phyloP scores from a whole-genome alignment of 2,888 invertebrate species.

The Kryphioiulus occultus region DNA sequence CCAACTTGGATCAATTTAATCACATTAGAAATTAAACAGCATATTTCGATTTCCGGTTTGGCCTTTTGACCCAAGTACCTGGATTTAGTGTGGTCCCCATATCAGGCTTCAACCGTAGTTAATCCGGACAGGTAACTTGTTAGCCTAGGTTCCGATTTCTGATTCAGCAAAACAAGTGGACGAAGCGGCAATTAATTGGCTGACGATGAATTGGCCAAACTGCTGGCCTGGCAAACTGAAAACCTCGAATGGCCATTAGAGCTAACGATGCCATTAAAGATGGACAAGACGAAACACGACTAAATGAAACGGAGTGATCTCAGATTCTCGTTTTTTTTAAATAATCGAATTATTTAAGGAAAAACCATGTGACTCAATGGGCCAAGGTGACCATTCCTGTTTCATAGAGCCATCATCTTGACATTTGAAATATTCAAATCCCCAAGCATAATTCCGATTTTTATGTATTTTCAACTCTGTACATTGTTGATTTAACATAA shows the following conservation, averaged over 20 bases:
- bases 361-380: no score
- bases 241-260: background rate
- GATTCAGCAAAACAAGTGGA: constrained; percentile 9
- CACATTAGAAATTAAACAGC: no score
- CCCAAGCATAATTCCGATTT: no score
- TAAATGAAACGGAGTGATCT: background rate
- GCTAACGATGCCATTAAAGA: background rate
- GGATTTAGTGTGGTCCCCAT: background rate
- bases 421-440: no score
- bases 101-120: background rate
- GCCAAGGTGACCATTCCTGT: no score
- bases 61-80: background rate
- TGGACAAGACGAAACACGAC: background rate
- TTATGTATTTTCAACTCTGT: no score
- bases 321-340: background rate
- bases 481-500: no score
- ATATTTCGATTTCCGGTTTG: background rate
- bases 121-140: background rate
- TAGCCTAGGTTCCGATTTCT: background rate
- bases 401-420: no score
- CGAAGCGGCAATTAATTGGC: background rate
- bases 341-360: background rate
- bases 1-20: no score
- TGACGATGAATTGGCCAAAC: background rate
- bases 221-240: background rate